These are phyloP conservation scores for Anguilla anguilla DNA, from an alignment of 2,797 vertebrate genomes.

Conservation along the genomic window DNA sequence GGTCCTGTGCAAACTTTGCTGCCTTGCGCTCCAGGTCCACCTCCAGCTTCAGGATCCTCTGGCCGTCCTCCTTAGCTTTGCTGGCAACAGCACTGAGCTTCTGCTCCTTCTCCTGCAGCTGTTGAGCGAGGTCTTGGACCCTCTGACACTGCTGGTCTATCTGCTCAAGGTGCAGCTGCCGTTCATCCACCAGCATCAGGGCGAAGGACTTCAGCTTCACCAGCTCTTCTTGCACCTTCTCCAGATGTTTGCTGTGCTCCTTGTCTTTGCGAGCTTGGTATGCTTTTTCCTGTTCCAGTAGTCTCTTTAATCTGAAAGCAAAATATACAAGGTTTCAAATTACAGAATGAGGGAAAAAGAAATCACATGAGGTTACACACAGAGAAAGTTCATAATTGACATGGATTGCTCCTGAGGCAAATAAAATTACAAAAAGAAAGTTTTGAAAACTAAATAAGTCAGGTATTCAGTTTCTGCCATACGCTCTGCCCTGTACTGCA, in stretches of 20 bases:
- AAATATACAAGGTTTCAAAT: not conserved
- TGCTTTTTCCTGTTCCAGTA: conserved; percentile 94
- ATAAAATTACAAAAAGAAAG: not conserved
- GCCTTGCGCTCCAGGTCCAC: conserved; percentile 86
- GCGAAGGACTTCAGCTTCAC: conserved; percentile 96
- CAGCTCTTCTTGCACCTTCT: conserved; percentile 88
- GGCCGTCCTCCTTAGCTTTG: conserved; percentile 83
- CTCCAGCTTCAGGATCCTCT: conserved; percentile 84
- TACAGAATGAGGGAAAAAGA: conserved; percentile 5
- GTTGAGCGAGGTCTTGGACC: conserved; percentile 87
- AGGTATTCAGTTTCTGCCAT: not conserved
- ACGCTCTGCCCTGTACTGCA: not conserved
- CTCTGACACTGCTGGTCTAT: conserved; percentile 90
- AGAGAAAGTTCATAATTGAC: not conserved
- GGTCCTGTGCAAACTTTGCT: conserved; percentile 82
- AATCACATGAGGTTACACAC: not conserved
- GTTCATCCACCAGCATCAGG: conserved; percentile 97
- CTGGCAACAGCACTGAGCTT: conserved; percentile 76
- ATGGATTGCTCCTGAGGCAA: not conserved
- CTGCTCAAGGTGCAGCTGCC: conserved; percentile 94
- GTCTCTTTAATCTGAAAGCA: conserved; percentile 84
- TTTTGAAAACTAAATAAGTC: not conserved
- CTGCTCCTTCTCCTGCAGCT: conserved; percentile 86
- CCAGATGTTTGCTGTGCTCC: conserved; percentile 86
- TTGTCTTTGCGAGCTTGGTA: conserved; percentile 92